Percentiles rank a stretch among this genome's conserved stretches.
These are phyloP conservation scores for Anniella stebbinsi DNA, from an alignment of 2,797 vertebrate species.

Conservation along the genomic window DNA sequence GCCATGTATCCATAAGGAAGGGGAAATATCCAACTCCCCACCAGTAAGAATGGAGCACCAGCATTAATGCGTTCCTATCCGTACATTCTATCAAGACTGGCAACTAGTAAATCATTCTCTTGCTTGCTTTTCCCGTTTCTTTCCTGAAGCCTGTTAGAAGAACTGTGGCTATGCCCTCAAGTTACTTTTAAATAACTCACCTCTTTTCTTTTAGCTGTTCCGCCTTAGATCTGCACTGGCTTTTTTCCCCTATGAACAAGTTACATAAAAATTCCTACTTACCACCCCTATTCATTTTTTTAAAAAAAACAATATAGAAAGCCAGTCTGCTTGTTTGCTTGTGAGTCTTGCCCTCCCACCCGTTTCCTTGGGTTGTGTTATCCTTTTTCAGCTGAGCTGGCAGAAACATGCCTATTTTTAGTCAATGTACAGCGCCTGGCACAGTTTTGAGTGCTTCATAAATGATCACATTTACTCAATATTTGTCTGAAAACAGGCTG, in stretches of 20 bases:
- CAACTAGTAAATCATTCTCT: background rate
- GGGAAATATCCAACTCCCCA: background rate
- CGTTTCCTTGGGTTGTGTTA: background rate
- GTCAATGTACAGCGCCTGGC: background rate
- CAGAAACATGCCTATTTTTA: background rate
- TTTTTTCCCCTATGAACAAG: background rate
- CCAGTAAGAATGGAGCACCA: background rate
- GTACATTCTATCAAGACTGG: background rate
- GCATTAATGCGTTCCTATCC: background rate
- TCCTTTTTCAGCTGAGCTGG: background rate
- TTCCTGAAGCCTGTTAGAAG: background rate
- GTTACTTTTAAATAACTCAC: background rate
- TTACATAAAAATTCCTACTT: background rate
- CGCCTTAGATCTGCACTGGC: background rate
- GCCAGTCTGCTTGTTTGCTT: background rate
- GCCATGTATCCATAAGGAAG: background rate
- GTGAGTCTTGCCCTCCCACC: background rate
- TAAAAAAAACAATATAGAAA: background rate
- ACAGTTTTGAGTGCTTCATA: background rate
- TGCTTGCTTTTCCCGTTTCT: background rate
- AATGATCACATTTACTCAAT: background rate
- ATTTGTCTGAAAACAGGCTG: background rate
- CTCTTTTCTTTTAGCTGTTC: background rate
- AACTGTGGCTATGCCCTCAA: background rate
- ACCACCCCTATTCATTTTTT: background rate